Evolutionary conservation across 2,797 vertebrate species (phyloP).

Genomic region (Salarias fasciatus): DNA sequence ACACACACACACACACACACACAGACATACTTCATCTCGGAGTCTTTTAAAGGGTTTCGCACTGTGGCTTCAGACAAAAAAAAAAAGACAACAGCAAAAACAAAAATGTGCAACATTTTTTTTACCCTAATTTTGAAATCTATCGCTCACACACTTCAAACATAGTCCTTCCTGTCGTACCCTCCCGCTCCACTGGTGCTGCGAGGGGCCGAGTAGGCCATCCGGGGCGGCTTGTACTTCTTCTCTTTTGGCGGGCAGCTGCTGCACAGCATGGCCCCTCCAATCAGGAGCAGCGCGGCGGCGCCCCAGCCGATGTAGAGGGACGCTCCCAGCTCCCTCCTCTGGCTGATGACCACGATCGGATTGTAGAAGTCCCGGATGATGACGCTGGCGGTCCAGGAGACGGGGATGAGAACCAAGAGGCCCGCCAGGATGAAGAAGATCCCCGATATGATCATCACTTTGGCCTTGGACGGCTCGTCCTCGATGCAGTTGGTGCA

Average conservation of each 20-base stretch:
- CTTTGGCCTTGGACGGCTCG: conserved; percentile 88
- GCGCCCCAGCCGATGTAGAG: conserved; percentile 94
- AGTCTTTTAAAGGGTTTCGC: conserved; percentile 70
- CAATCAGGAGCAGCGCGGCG: conserved; percentile 86
- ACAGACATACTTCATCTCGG: conserved; percentile 76
- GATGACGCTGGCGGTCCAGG: conserved; percentile 89
- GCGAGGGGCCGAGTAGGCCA: conserved; percentile 89
- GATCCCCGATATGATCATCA: conserved; percentile 91
- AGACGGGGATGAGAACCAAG: conserved; percentile 90
- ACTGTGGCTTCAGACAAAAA: conserved; percentile 31
- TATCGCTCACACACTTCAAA: conserved; percentile 71
- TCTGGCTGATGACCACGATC: conserved; percentile 71
- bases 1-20: not conserved
- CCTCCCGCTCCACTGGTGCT: conserved; percentile 75
- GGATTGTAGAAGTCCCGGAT: conserved; percentile 92
- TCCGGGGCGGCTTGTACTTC: conserved; percentile 85
- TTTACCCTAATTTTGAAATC: not conserved
- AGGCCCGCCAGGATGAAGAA: conserved; percentile 87
- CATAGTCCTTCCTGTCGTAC: conserved; percentile 95
- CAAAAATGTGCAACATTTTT: conserved; percentile 11
- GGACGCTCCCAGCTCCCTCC: conserved; percentile 87
- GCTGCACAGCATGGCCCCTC: conserved; percentile 90
- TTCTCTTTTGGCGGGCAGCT: conserved; percentile 90
- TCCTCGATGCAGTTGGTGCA: conserved; percentile 96
- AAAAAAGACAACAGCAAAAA: conserved; percentile 22